A percentile compares a stretch with the other conserved stretches of the same genome.
phyloP scores from a whole-genome alignment of 2,113 vertebrate species.

The Etia nguti region DNA sequence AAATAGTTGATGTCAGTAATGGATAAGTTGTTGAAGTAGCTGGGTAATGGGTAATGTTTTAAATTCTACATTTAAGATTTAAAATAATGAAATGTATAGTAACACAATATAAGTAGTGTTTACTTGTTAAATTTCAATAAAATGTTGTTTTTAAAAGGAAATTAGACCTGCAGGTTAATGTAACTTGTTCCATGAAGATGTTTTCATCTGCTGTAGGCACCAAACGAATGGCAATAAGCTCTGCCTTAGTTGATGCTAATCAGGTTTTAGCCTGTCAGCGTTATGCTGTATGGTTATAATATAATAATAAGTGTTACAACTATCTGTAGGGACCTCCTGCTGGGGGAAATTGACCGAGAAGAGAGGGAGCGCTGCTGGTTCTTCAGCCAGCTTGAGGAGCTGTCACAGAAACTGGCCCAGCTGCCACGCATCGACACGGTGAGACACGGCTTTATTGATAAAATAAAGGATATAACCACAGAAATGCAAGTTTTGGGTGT shows the following conservation, averaged over 20 bases:
- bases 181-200: background rate
- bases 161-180: background rate
- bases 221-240: background rate
- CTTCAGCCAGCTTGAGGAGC: constrained; percentile 86
- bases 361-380: constrained; percentile 93
- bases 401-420: constrained; percentile 86
- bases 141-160: background rate
- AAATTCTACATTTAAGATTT: background rate
- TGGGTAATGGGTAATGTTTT: no score
- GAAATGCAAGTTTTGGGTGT: background rate
- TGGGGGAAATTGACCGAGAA: constrained; percentile 92
- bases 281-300: accelerated
- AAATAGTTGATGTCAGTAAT: no score
- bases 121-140: background rate
- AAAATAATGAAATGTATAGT: background rate
- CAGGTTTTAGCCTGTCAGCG: background rate
- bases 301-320: background rate
- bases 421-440: constrained; percentile 92
- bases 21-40: no score
- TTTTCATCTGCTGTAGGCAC: background rate
- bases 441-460: background rate
- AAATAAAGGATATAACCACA: background rate
- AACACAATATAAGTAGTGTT: background rate
- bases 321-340: constrained; percentile 77
- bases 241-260: background rate